Evolutionary conservation across 2,113 vertebrate species (phyloP), one percentile per base, ranked within the genome.

Genomic region (Stigmatopora nigra): DNA sequence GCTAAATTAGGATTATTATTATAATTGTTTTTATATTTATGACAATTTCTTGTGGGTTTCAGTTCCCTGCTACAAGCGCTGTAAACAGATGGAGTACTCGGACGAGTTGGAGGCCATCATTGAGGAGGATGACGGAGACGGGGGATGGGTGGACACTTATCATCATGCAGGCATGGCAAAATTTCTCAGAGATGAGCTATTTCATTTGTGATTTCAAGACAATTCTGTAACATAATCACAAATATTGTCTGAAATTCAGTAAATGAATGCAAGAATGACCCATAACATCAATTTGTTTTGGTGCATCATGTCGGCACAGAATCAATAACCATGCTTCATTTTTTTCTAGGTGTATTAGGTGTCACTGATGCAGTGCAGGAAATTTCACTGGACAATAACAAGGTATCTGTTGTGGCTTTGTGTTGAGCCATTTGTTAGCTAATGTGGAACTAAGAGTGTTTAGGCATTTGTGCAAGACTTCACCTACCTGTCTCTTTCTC

Each of bases 31-130:
- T 3, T 44, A n/a, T 44, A n/a, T 44, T 3, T 44, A n/a, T 44
- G 17, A 13, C 17, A 38, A 61, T 44, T 10, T 45, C 20, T 61
- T 52, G 31, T 2, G 1, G 4, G 25, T 5, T 12, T 0, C 65
- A 98, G 97, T 99, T 59, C 97, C 97, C 0, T 99, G 97, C 78
- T 96, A 98, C 76, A 99, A 99, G 81, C 92, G 97, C 7, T 99
- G 96, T 84, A 98, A 98, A 90, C 96, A 99, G 84, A 99, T 99
- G 97, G 97, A 99, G 63, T 99, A 99, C 77, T 98, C 93, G 0
- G 95, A 99, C 57, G 97, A 99, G 84, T 90, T 95, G 83, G 97
- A 99, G 76, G 95, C 95, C 68, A 98, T 99, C 81, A 98, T 99
- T 87, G 97, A 99, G 90, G 97, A 99, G 84, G 97, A 99, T 70